phyloP scores from a whole-genome alignment of 2,113 vertebrate genomes.

The Pteruthius melanotis region DNA sequence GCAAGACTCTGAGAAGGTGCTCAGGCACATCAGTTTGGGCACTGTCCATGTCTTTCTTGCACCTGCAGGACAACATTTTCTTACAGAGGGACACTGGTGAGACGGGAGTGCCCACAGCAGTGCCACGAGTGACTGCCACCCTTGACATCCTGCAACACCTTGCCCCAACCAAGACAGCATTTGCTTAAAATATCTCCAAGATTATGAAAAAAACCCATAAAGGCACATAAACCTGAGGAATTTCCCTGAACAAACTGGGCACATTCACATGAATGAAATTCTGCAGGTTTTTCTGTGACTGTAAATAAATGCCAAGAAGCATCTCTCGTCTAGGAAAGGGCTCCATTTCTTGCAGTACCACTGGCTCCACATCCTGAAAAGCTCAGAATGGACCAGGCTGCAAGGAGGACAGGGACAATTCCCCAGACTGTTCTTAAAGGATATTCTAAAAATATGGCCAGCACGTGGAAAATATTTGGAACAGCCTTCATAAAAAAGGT shows the following conservation, averaged over 20 bases:
- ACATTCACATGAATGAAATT: not conserved
- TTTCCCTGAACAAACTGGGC: not conserved
- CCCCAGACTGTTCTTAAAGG: not conserved
- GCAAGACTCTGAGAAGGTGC: not conserved
- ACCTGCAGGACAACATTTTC: not conserved
- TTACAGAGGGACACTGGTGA: not conserved
- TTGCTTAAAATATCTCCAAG: not conserved
- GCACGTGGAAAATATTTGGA: slow-evolving; percentile 50
- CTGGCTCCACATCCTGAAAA: not conserved
- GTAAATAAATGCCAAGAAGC: not conserved
- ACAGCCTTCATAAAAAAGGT: slow-evolving; percentile 51
- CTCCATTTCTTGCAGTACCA: not conserved
- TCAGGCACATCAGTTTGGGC: not conserved
- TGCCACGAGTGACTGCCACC: not conserved
- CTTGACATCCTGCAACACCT: not conserved
- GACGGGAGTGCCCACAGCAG: rapidly evolving
- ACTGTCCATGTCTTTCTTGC: not conserved
- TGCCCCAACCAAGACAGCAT: not conserved
- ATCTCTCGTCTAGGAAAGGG: not conserved
- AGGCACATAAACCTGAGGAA: not conserved
- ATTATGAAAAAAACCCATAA: not conserved
- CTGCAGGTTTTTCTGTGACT: not conserved
- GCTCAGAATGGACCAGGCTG: not conserved
- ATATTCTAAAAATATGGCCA: slow-evolving; percentile 47
- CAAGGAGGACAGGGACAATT: not conserved